These are phyloP conservation scores for Dolichopus griseipennis DNA, from an alignment of 2,888 invertebrate species.

Conservation along the genomic window DNA sequence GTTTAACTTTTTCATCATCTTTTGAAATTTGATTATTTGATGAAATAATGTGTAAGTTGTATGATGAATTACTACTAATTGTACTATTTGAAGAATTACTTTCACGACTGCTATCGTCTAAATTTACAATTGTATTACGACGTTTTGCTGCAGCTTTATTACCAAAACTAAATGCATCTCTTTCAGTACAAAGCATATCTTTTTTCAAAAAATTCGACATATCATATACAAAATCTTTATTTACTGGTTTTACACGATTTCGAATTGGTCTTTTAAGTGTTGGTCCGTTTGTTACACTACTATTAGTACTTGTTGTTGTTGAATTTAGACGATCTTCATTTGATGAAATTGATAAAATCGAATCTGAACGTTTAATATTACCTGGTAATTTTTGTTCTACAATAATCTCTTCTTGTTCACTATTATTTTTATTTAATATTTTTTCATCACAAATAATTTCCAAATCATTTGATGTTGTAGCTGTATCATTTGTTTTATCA, in stretches of 20 bases:
- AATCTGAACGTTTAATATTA: slow-evolving; percentile 11
- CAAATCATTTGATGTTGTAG: too few species aligned
- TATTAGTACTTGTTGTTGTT: slow-evolving; percentile 4
- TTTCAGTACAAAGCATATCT: slow-evolving; percentile 26
- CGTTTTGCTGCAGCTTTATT: slow-evolving; percentile 26
- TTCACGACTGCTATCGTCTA: slow-evolving; percentile 22
- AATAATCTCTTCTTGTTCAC: neutral
- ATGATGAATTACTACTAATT: slow-evolving; percentile 18
- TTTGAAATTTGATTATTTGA: neutral
- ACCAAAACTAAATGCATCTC: slow-evolving; percentile 20
- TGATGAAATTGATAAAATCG: slow-evolving; percentile 24
- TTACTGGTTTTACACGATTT: slow-evolving; percentile 55
- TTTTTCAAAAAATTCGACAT: slow-evolving; percentile 50
- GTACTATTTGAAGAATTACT: slow-evolving; percentile 18
- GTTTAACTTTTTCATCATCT: slow-evolving; percentile 19
- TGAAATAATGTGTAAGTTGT: neutral
- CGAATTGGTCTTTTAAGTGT: slow-evolving; percentile 49
- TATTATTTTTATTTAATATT: neutral
- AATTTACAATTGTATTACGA: slow-evolving; percentile 16
- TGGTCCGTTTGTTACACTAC: neutral
- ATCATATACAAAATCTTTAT: slow-evolving; percentile 66
- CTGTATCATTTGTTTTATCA: neutral
- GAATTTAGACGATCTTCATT: slow-evolving; percentile 22
- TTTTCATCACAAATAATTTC: neutral
- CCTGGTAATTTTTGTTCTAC: neutral